phyloP scores from a whole-genome alignment of 2,888 invertebrate genomes.

The Erebia ligea region DNA sequence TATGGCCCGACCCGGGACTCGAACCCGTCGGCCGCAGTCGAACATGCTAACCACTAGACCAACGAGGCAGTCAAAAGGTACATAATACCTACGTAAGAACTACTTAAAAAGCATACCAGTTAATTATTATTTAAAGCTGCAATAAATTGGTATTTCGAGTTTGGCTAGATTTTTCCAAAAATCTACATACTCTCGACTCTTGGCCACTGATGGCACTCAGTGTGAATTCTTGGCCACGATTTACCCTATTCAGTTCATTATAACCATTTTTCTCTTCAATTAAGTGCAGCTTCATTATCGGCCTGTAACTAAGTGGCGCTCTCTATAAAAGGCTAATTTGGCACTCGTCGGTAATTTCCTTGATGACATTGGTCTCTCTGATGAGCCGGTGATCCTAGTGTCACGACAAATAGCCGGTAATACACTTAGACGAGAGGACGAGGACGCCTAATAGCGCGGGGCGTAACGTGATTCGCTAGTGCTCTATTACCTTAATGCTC shows the following conservation, averaged over 20 bases:
- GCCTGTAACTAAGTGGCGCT: conserved; percentile 26
- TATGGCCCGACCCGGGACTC: too few relatives aligned
- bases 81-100: too few relatives aligned
- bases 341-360: conserved; percentile 36
- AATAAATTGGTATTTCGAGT: too few relatives aligned
- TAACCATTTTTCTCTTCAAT: conserved; percentile 15
- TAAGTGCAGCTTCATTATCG: conserved; percentile 26
- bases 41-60: too few relatives aligned
- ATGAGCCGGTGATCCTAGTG: conserved; percentile 65
- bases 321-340: conserved; percentile 33
- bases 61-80: too few relatives aligned
- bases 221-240: not conserved
- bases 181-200: not conserved
- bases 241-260: not conserved
- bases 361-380: conserved; percentile 53
- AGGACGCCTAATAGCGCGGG: conserved; percentile 64
- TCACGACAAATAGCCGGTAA: conserved; percentile 75
- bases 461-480: conserved; percentile 75
- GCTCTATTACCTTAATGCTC: conserved; percentile 72
- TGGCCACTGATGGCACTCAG: not conserved
- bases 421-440: conserved; percentile 65
- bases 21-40: too few relatives aligned
- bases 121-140: too few relatives aligned
- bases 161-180: not conserved
- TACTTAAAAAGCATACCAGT: too few relatives aligned